A percentile compares a stretch with the other conserved stretches of the same genome.
phyloP scores from a whole-genome alignment of 2,113 vertebrate genomes.

The Zosterops hypoxanthus region DNA sequence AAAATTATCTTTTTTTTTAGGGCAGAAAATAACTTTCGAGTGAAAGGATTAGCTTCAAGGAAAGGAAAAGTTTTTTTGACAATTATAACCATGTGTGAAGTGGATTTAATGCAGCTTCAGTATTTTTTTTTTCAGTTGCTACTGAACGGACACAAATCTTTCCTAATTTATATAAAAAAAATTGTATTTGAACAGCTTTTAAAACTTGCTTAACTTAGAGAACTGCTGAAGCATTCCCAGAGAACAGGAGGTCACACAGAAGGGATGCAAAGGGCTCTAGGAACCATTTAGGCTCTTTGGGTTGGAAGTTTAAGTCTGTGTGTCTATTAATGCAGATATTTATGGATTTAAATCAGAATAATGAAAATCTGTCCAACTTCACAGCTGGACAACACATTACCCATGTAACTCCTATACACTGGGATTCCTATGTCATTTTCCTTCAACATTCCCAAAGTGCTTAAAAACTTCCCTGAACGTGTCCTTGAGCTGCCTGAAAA shows the following conservation, averaged over 20 bases:
- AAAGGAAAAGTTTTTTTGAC: background rate
- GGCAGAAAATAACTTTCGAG: background rate
- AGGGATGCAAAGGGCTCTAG: background rate
- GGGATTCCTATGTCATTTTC: background rate
- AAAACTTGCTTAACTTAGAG: background rate
- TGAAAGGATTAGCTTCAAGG: background rate
- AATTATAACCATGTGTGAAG: background rate
- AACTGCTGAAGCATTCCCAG: background rate
- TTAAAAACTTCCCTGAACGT: background rate
- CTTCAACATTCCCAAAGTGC: background rate
- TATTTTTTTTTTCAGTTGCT: background rate
- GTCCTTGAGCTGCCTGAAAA: background rate
- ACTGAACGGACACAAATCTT: background rate
- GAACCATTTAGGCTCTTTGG: background rate
- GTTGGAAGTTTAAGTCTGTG: background rate
- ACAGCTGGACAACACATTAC: background rate
- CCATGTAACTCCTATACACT: accelerated
- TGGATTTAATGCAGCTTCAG: background rate
- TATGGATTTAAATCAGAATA: background rate
- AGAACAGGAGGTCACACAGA: background rate
- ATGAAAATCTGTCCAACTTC: background rate
- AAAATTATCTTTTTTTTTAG: background rate
- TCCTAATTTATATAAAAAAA: background rate
- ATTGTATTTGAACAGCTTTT: background rate
- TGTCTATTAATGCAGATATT: background rate